A percentile compares a stretch with the other conserved stretches of the same genome.
Conservation (phyloP, 2,113 vertebrate species). For the Solenodon paradoxus region DNA sequence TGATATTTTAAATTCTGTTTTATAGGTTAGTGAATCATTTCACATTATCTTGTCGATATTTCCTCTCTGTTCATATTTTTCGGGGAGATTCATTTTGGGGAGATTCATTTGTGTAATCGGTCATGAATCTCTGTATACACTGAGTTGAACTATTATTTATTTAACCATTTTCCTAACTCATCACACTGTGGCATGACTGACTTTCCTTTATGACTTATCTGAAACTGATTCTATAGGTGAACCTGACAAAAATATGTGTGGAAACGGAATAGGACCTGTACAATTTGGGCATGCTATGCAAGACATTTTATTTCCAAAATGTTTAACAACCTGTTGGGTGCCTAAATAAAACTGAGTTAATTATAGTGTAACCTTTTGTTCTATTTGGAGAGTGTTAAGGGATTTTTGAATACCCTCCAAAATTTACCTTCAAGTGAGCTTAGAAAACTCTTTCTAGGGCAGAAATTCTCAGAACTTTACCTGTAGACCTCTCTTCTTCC, state of each 20-base stretch:
- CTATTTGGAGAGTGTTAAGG: constrained; percentile 70
- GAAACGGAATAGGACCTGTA: neutral
- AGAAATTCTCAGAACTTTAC: neutral
- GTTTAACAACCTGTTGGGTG: constrained; percentile 52
- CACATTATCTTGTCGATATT: neutral
- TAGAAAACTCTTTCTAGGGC: constrained; percentile 61
- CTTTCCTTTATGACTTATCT: neutral
- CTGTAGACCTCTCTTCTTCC: neutral
- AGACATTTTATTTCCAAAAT: constrained; percentile 60
- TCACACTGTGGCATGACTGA: neutral
- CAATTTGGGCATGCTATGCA: constrained; percentile 7
- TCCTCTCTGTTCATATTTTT: constrained; percentile 31
- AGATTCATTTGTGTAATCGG: constrained; percentile 27
- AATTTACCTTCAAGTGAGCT: constrained; percentile 57
- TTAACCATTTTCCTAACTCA: constrained; percentile 22
- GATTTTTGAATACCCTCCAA: constrained; percentile 66
- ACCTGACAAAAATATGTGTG: neutral
- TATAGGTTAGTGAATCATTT: neutral
- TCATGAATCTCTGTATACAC: neutral
- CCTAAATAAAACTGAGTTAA: constrained; percentile 72
- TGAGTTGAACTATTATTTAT: neutral
- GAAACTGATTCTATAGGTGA: constrained; percentile 42
- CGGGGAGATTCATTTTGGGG: neutral
- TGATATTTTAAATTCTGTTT: neutral
- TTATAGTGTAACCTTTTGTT: constrained; percentile 74